Conservation (phyloP, 2,888 invertebrate genomes). For the Chymomyza caudatula region DNA sequence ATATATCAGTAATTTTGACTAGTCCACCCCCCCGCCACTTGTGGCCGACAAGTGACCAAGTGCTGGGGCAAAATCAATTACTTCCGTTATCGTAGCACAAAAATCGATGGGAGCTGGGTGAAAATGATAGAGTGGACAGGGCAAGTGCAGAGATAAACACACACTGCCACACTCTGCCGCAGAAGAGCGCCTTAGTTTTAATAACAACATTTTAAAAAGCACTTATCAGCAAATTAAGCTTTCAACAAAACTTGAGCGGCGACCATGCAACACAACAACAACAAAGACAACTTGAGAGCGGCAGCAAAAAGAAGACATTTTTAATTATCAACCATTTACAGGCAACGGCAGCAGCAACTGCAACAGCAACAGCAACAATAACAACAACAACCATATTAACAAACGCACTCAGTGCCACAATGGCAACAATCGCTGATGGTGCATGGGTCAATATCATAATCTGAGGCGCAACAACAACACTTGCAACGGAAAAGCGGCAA, state of each 20-base stretch:
- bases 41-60: conserved; percentile 26
- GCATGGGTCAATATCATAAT: conserved; percentile 75
- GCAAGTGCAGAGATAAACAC: conserved; percentile 2
- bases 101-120: conserved; percentile 24
- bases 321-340: conserved; percentile 71
- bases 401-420: too few relatives aligned
- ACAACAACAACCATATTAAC: conserved; percentile 24
- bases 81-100: conserved; percentile 40
- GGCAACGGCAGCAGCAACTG: conserved; percentile 42
- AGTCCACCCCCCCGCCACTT: neutral
- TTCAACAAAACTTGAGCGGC: conserved; percentile 39
- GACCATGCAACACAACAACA: too few relatives aligned
- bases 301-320: conserved; percentile 54
- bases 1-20: neutral
- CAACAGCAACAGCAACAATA: conserved; percentile 20
- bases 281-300: conserved; percentile 5
- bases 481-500: conserved; percentile 40
- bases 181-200: conserved; percentile 42
- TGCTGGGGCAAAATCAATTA: conserved; percentile 52
- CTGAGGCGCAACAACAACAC: conserved; percentile 39
- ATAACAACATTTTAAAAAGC: conserved; percentile 65
- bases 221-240: conserved; percentile 71
- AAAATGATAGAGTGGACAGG: conserved; percentile 26
- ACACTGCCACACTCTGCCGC: neutral
- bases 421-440: conserved; percentile 63